Evolutionary conservation across 2,113 vertebrate species (phyloP), one percentile per base, ranked within the genome.

Genomic region (Nannospalax galili): DNA sequence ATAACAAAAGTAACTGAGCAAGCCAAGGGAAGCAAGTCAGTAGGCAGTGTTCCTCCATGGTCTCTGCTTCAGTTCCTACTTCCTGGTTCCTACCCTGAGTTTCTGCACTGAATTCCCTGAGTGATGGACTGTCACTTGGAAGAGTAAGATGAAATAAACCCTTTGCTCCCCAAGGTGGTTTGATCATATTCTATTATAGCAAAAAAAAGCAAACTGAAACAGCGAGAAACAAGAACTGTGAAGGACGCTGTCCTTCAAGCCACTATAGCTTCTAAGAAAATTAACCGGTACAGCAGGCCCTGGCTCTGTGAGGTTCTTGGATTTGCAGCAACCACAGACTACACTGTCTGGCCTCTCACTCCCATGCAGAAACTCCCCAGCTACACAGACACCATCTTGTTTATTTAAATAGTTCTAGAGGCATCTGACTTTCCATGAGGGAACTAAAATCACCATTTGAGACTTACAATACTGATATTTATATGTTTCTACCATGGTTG

Each of bases 191-290:
- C n/a, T n/a, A n/a, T n/a, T n/a, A n/a, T n/a, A n/a, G n/a, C n/a
- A n/a, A n/a, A n/a, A n/a, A n/a, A n/a, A n/a, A n/a, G n/a, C n/a
- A n/a, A n/a, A n/a, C n/a, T n/a, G n/a, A n/a, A n/a, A n/a, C n/a
- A n/a, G n/a, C n/a, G n/a, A n/a, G 60, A 84, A 87, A 81, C 4
- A 75, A 79, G 70, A n/a, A 91, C n/a, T 89, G 15, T 86, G 69
- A 91, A 86, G 73, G 32, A 73, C 35, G 52, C 42, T 70, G 32
- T 9, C 70, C 64, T 56, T n/a, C 24, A 16, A 28, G 62, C n/a
- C 6, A 35, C 22, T 42, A 42, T 87, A 62, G 56, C 65, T 69
- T 82, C 89, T 91, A 9, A 35, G 40, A 20, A 40, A 80, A 88
- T 60, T 35, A 86, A 84, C 0, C 40, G 72, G 32, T 24, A 6